Evolutionary conservation across 2,888 invertebrate species (phyloP), one percentile per base, ranked within the genome.

Genomic region (Hoplodrina blanda): DNA sequence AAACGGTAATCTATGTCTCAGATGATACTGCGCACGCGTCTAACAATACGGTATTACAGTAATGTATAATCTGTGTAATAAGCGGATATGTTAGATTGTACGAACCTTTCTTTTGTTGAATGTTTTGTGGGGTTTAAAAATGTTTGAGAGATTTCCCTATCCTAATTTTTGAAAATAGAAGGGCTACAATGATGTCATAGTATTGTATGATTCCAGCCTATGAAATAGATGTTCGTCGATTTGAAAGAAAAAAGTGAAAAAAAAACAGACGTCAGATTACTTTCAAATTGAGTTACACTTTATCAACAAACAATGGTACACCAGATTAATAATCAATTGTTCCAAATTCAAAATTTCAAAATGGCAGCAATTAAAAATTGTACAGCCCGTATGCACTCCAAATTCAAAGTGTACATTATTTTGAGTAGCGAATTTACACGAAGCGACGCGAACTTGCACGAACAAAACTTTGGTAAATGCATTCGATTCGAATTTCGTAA

Each of bases 1-100:
- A 72, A 88, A 88, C 84, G 85, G 88, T 88, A 88, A 84, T 88
- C 88, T 89, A 86, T 86, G 85, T 88, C 85, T 72, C 88, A 86
- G 86, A 83, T 87, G 88, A 84, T 81, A 85, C 87, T 72, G 70
- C 86, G 91, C 93, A 93, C 93, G 93, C 91, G 92, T 81, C 87
- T 82, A 82, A 89, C 90, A 90, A 90, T 89, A 87, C 79, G 72
- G 83, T 78, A 74, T 59, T 63, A 66, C 49, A 61, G 37, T 74
- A 63, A 57, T 71, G 60, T 80, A 76, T 69, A 81, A 85, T 84
- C 82, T 75, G 55, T 57, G 63, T 80, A 82, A 84, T 82, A 65
- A 46, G 46, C 17, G 6, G 73, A 82, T 79, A 71, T 79, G 75
- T 76, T 61, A 76, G 53, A 76, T 80, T 65, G 67, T 65, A 37